Evolutionary conservation across 2,888 invertebrate species (phyloP).

Genomic region (Epirrhoe tristata): DNA sequence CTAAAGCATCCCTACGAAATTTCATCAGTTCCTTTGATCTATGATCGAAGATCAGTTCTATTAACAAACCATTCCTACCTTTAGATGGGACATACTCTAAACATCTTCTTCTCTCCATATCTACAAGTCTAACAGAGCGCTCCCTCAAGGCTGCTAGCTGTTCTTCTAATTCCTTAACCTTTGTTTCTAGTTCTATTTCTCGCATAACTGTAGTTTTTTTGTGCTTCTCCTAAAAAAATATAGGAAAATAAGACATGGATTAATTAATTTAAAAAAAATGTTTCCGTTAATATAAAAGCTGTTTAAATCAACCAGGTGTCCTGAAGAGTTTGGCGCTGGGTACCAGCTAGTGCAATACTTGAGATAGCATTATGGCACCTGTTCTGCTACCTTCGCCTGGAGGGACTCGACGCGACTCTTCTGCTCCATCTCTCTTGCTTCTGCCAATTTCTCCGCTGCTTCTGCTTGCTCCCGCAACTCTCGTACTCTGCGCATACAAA

Average conservation of each 20-base stretch:
- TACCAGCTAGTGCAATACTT: conserved; percentile 35
- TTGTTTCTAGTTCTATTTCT: conserved; percentile 57
- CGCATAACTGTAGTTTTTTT: conserved; percentile 53
- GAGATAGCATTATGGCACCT: conserved; percentile 61
- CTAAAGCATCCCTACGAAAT: background rate
- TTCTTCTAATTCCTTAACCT: conserved; percentile 64
- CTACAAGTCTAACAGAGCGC: conserved; percentile 64
- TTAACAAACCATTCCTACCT: conserved; percentile 52
- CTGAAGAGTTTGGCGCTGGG: conserved; percentile 2
- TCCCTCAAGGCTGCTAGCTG: conserved; percentile 60
- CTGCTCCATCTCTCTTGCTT: conserved; percentile 54
- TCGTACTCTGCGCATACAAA: conserved; percentile 61
- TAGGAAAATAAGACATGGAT: background rate
- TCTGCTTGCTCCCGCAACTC: conserved; percentile 70
- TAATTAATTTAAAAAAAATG: background rate
- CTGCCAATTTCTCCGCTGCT: conserved; percentile 55
- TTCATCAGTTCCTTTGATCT: too few species aligned
- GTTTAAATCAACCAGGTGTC: conserved; percentile 7
- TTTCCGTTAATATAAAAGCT: background rate
- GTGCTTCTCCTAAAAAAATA: conserved; percentile 59
- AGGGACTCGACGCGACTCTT: conserved; percentile 59
- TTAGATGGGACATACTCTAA: conserved; percentile 71
- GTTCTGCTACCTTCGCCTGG: conserved; percentile 71
- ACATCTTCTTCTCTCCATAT: conserved; percentile 65
- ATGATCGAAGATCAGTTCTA: too few species aligned